Evolutionary conservation across 1,140 invertebrate species (phyloP).

Genomic region (Trissolcus basalis): DNA sequence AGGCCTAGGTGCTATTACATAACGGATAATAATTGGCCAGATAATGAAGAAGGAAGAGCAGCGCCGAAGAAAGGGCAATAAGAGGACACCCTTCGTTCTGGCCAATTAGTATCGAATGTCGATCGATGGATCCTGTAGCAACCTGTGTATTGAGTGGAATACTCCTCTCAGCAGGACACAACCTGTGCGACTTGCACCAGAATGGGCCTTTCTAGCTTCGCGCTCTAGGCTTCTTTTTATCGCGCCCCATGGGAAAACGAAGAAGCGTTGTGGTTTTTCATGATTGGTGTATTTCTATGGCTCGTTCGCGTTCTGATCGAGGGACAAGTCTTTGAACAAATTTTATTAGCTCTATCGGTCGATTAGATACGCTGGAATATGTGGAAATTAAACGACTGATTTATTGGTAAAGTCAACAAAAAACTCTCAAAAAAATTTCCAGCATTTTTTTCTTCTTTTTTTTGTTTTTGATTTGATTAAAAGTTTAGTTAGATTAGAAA

Average conservation of each 20-base stretch:
- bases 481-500: too few species aligned
- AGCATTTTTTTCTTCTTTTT: too few species aligned
- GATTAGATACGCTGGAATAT: neutral
- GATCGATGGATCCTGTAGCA: slow-evolving; percentile 65
- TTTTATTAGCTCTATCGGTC: slow-evolving; percentile 18
- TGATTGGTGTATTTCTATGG: slow-evolving; percentile 52
- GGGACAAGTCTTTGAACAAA: neutral
- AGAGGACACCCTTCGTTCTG: slow-evolving; percentile 64
- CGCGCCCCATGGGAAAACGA: slow-evolving; percentile 63
- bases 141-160: slow-evolving; percentile 63
- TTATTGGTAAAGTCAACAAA: slow-evolving; percentile 11
- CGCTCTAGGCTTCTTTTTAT: slow-evolving; percentile 67
- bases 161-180: slow-evolving; percentile 66
- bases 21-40: slow-evolving; percentile 56
- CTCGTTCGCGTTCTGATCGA: slow-evolving; percentile 19
- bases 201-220: slow-evolving; percentile 69
- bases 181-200: slow-evolving; percentile 66
- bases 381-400: slow-evolving; percentile 32
- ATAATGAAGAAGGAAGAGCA: slow-evolving; percentile 56
- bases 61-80: slow-evolving; percentile 57
- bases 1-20: slow-evolving; percentile 52
- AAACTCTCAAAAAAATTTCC: too few species aligned
- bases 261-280: slow-evolving; percentile 55
- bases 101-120: slow-evolving; percentile 76
- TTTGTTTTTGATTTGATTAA: too few species aligned